These are phyloP conservation scores for Agriotes lineatus DNA, from an alignment of 2,888 invertebrate genomes.

Conservation along the genomic window DNA sequence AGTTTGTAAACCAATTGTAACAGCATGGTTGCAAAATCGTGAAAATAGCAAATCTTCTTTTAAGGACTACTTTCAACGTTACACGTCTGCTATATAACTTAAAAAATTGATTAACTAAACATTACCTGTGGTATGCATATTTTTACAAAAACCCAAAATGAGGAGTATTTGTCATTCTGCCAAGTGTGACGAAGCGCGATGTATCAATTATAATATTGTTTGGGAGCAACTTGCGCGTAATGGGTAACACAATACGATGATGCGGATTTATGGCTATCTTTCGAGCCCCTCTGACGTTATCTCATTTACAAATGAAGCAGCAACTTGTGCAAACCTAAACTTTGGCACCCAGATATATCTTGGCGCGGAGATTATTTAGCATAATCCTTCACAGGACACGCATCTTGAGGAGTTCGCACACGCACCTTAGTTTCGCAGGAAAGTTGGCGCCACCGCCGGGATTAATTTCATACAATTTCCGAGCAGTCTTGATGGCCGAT, in stretches of 20 bases:
- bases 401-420: constrained; percentile 27
- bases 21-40: no score
- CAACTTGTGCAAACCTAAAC: constrained; percentile 43
- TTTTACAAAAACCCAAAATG: no score
- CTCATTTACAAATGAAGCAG: constrained; percentile 44
- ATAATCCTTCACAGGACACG: constrained; percentile 39
- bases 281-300: constrained; percentile 39
- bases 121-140: no score
- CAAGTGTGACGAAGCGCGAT: constrained; percentile 22
- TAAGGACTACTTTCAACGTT: no score
- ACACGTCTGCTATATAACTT: no score
- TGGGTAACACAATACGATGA: constrained; percentile 38
- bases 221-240: constrained; percentile 21
- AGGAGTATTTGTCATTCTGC: no score
- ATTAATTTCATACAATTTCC: constrained; percentile 26
- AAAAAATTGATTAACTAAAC: no score
- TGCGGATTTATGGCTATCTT: constrained; percentile 41
- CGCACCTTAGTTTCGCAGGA: constrained; percentile 29
- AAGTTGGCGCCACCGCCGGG: constrained; percentile 22
- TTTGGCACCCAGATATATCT: constrained; percentile 42
- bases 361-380: constrained; percentile 35
- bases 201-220: constrained; percentile 36
- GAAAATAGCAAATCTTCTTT: no score
- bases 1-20: no score
- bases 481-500: constrained; percentile 8